Percentiles rank a stretch among this genome's conserved stretches.
Conservation (phyloP, 2,113 vertebrate species). For the Tonatia bakeri region DNA sequence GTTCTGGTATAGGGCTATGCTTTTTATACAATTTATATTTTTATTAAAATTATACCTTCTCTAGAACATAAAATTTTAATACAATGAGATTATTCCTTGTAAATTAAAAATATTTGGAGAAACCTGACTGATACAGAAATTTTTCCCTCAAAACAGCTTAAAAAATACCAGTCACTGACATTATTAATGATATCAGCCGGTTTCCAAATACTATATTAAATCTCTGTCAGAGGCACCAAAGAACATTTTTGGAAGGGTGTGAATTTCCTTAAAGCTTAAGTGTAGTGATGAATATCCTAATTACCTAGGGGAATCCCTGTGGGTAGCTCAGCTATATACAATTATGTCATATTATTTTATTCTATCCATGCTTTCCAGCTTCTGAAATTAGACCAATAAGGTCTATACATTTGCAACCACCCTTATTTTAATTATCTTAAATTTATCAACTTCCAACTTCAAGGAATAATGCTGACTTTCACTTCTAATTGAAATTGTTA, state of each 20-base stretch:
- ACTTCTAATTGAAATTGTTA: not conserved
- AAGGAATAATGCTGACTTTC: not conserved
- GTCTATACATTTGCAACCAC: not conserved
- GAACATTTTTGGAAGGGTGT: not conserved
- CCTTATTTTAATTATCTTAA: not conserved
- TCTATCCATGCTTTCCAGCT: not conserved
- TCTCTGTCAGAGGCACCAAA: not conserved
- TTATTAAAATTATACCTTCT: not conserved
- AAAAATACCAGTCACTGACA: not conserved
- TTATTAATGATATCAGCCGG: not conserved
- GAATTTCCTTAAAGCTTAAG: not conserved
- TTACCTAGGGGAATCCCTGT: not conserved
- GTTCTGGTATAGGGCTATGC: not conserved
- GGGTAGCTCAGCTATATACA: not conserved
- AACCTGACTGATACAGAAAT: not conserved
- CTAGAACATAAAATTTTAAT: not conserved
- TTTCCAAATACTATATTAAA: conserved; percentile 2
- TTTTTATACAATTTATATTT: not conserved
- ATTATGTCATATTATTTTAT: not conserved
- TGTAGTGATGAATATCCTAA: not conserved
- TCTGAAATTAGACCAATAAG: not conserved
- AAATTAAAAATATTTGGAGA: conserved; percentile 6
- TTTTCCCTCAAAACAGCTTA: not conserved
- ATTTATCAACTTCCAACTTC: not conserved
- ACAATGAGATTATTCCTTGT: not conserved